These are phyloP conservation scores for Tauraco hartlaubi DNA, from an alignment of 2,797 vertebrate genomes.

Conservation along the genomic window DNA sequence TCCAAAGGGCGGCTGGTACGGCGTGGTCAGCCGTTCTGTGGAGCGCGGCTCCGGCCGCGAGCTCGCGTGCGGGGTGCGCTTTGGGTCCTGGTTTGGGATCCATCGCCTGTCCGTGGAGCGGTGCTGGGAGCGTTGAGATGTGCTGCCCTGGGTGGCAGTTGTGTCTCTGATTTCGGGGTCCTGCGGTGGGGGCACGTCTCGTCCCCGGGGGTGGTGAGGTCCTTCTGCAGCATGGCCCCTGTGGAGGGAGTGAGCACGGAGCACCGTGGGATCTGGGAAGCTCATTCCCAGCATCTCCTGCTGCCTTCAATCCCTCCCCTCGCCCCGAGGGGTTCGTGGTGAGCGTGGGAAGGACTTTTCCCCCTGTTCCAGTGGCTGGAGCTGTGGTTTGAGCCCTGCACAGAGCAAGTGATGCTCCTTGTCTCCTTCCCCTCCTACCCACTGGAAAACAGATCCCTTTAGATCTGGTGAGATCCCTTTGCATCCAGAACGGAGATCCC, in stretches of 20 bases:
- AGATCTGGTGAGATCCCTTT: background rate
- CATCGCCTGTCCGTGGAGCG: accelerated
- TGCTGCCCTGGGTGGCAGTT: background rate
- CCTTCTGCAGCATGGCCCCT: accelerated
- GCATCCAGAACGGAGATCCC: background rate
- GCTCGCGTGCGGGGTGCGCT: accelerated
- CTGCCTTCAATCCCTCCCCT: background rate
- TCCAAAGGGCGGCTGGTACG: background rate
- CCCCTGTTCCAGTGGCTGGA: background rate
- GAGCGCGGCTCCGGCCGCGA: accelerated
- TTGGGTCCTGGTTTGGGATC: background rate
- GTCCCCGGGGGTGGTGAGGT: accelerated
- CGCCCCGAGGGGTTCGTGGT: accelerated
- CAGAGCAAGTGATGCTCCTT: background rate
- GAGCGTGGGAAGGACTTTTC: conserved; percentile 37
- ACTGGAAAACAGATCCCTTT: background rate
- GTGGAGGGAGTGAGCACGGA: background rate
- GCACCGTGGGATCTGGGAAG: accelerated
- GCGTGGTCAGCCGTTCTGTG: background rate
- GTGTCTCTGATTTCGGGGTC: background rate
- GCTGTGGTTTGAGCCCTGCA: background rate
- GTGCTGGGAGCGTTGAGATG: accelerated
- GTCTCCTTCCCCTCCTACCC: background rate
- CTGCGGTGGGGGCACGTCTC: accelerated
- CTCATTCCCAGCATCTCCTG: background rate